Evolutionary conservation across 1,140 invertebrate genomes (phyloP), one percentile per base, ranked within the genome.

Genomic region (Calliopsis andreniformis): DNA sequence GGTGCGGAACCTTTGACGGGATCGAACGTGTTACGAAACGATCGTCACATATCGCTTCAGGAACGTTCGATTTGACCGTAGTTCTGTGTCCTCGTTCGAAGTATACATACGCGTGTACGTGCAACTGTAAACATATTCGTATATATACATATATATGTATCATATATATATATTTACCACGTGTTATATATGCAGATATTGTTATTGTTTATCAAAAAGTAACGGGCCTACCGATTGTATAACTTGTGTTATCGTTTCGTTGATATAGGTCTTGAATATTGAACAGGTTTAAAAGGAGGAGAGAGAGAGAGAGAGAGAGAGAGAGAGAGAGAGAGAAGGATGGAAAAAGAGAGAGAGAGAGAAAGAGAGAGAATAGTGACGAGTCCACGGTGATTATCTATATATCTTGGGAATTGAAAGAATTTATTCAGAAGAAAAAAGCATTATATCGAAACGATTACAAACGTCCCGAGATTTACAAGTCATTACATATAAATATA

Each of bases 211-310:
- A 69, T 59, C 43, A 56, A 58, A 49, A 55, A 43, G 12, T 82
- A 82, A 83, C 75, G 20, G 80, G 75, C 80, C 79, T 83, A 83
- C 62, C 68, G 35, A 81, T 63, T 20, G 14, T 67, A 55, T 56
- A 39, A 77, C 45, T 81, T 80, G 42, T 25, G 63, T 76, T 78
- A 42, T 66, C 42, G n/a, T 78, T 82, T 16, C 43, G 49, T 78
- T 72, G 39, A 64, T 59, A 42, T 59, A 3, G 59, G 30, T 59
- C 43, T 53, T n/a, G 43, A 5, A 69, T 23, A 32, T 69, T 43
- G 55, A 45, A 39, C 14, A 20, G 43, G 8, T 25, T 12, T 6
- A 10, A 35, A 51, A 32, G 10, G n/a, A n/a, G n/a, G n/a, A n/a
- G n/a, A n/a, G n/a, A n/a, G n/a, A n/a, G n/a, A n/a, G 18, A 30